Evolutionary conservation across 2,888 invertebrate genomes (phyloP).

Genomic region (Cataglyphis cursor): DNA sequence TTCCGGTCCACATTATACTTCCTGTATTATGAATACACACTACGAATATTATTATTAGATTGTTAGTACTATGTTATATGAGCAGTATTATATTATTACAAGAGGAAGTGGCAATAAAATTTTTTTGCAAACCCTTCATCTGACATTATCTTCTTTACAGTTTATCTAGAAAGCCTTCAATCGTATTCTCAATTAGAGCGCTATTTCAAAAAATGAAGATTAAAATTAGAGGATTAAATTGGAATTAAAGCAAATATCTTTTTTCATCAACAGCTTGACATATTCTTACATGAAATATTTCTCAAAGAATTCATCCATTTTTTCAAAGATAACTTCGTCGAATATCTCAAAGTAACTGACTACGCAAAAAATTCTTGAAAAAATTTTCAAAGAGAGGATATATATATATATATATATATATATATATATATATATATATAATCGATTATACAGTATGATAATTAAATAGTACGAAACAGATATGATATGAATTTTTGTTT

Average conservation of each 20-base stretch:
- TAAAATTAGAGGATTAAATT: conserved; percentile 5
- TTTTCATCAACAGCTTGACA: conserved; percentile 2
- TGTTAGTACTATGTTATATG: conserved; percentile 60
- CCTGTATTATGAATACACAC: conserved; percentile 65
- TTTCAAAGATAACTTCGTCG: neutral
- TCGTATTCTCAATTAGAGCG: conserved; percentile 1
- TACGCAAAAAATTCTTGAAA: neutral
- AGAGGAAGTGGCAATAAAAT: conserved; percentile 82
- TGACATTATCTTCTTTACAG: conserved; percentile 70
- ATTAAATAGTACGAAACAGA: neutral
- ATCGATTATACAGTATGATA: neutral
- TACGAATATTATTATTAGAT: conserved; percentile 60
- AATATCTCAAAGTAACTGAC: neutral
- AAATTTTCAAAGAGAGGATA: neutral
- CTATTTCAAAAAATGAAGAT: neutral
- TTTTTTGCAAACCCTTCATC: conserved; percentile 76
- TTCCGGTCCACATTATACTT: conserved; percentile 57
- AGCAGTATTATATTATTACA: conserved; percentile 75
- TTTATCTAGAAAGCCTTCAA: conserved; percentile 61
- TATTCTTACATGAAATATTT: neutral
- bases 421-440: neutral
- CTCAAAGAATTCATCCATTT: neutral
- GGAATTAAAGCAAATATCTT: neutral
- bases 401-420: neutral
- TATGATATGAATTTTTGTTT: conserved; percentile 63